Evolutionary conservation across 1,140 invertebrate genomes (phyloP), one percentile per base, ranked within the genome.

Genomic region (Aphaenogaster rudis): DNA sequence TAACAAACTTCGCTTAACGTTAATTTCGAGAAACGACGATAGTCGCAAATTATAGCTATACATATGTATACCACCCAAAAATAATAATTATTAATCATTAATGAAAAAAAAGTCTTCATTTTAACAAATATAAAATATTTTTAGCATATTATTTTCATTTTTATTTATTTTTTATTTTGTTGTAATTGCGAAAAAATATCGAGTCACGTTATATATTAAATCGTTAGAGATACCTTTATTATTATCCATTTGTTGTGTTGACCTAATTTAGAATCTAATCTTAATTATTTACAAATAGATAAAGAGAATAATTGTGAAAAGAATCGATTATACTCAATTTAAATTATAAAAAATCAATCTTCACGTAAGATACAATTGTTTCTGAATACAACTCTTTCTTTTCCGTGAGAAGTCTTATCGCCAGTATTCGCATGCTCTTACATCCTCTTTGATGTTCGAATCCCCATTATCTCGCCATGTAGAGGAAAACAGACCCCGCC

Each of bases 401-500:
- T 61, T 48, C 13, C 7, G 8, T 13, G 28, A 59, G 2, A 72
- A 45, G 8, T 82, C 15, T 39, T 33, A 67, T 67, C 54, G 8
- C 3, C 52, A 4, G 52, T 15, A 39, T 54, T 52, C 36, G 8
- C 48, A 21, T 33, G 28, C n/a, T 45, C 3, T 5, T 52, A 42
- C 33, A 66, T 17, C 13, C 39, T 50, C 72, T 57, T 86, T 63
- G 82, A 78, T 45, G 74, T 80, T 79, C 21, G 42, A 78, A 86
- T 78, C 59, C 48, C 76, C 50, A 79, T 79, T 78, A 86, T 77
- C 39, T 52, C 61, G 3, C n/a, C 54, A 39, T 76, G 21, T 76
- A 63, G 78, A 77, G 42, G 76, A 80, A 88, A 89, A 86, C 72
- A 87, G 64, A 69, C 15, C 33, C 57, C 21, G 81, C 66, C 61